Evolutionary conservation across 2,888 invertebrate species (phyloP), one percentile per base, ranked within the genome.

Genomic region (Arenicola marina): DNA sequence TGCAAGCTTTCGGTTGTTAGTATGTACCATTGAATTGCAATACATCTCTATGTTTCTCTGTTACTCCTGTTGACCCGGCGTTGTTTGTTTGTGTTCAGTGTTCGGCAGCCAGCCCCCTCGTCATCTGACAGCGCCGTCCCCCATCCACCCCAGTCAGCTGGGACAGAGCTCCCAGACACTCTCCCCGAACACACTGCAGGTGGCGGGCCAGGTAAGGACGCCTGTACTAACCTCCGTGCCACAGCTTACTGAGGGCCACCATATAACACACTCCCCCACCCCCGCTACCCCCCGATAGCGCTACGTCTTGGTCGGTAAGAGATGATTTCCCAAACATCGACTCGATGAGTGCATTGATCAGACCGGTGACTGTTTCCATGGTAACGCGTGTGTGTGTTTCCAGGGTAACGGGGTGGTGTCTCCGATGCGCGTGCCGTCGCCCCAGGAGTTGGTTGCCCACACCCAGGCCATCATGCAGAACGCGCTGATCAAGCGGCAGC

Each of bases 391-490:
- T 38, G 38, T 48, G 48, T 24, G 7, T 11, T 48, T 48, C 15
- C 57, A 64, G 55, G 62, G 76, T 15, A 74, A 78, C 26, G 24
- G 48, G 11, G 48, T 48, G 24, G 18, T 7, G 15, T 7, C 26
- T 0, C 67, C 78, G 54, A 77, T 76, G n/a, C 75, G 83, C 38
- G 79, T 81, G 21, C 82, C 81, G 51, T 92, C 92, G 26, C 92
- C 92, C 33, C 89, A 92, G 74, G 93, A 93, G 82, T 85, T 93
- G 67, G 90, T 90, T 63, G 90, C 89, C 67, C 92, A 92, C 84
- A 91, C 93, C 43, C 93, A 93, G 85, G 88, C 89, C 73, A 92
- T 93, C 73, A 89, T 93, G 88, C 93, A 93, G 84, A 88, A 88
- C 75, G 92, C 92, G 21, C 87, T 93, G 74, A 90, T 93, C 76